phyloP scores from a whole-genome alignment of 2,797 vertebrate species.

The Notolepis coatsorum region DNA sequence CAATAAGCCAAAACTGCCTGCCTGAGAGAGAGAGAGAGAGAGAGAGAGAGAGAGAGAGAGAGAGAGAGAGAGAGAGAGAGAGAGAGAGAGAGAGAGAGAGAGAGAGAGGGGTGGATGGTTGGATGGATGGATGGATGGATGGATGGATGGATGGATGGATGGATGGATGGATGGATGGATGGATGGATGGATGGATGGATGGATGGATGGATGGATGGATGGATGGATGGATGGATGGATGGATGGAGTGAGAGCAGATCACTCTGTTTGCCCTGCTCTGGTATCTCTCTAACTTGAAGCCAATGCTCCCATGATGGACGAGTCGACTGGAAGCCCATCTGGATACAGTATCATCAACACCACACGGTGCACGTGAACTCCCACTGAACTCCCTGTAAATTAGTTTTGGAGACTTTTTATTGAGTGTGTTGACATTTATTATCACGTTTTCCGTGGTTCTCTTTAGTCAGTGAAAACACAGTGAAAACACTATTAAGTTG shows the following conservation, averaged over 20 bases:
- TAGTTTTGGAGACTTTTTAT: conserved; percentile 26
- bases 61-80: conserved; percentile 1
- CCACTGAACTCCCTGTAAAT: conserved; percentile 31
- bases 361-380: conserved; percentile 49
- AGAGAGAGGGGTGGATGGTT: conserved; percentile 1
- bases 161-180: too few relatives aligned
- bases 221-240: too few relatives aligned
- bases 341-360: conserved; percentile 29
- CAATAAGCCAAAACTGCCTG: conserved; percentile 42
- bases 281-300: conserved; percentile 26
- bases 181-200: too few relatives aligned
- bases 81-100: conserved; percentile 4
- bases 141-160: too few relatives aligned
- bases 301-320: conserved; percentile 19
- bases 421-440: conserved; percentile 29
- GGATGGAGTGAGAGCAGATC: conserved; percentile 20
- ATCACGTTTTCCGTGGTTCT: conserved; percentile 38
- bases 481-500: conserved; percentile 27
- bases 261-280: conserved; percentile 6
- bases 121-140: too few relatives aligned
- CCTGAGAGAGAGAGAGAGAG: conserved; percentile 20
- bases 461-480: conserved; percentile 40
- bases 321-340: conserved; percentile 18
- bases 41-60: conserved; percentile 9
- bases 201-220: too few relatives aligned